Percentiles rank a stretch among this genome's conserved stretches.
Conservation (phyloP, 2,113 vertebrate genomes). For the Electrona antarctica region DNA sequence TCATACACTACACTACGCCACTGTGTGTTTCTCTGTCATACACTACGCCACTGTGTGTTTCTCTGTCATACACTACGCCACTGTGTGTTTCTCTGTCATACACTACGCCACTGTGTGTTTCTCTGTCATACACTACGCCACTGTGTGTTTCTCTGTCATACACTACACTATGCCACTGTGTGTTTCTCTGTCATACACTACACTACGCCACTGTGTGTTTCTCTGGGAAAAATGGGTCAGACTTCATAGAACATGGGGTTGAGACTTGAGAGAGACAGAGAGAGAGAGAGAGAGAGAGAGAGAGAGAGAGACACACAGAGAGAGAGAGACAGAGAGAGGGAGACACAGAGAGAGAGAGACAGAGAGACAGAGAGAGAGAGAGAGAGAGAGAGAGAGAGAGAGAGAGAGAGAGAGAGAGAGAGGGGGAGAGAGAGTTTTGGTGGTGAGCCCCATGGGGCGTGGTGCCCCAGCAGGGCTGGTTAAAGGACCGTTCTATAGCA, state of each 20-base stretch:
- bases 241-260: conserved; percentile 16
- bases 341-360: not conserved
- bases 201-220: not conserved
- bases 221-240: conserved; percentile 16
- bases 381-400: not conserved
- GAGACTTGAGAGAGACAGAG: conserved; percentile 4
- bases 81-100: no score
- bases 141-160: no score
- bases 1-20: no score
- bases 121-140: no score
- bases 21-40: no score
- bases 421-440: not conserved
- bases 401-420: not conserved
- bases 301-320: not conserved
- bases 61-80: no score
- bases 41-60: no score
- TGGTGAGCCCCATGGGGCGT: not conserved
- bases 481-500: conserved; percentile 11
- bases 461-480: not conserved
- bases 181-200: no score
- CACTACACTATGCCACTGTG: no score
- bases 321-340: no score
- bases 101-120: no score
- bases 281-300: conserved; percentile 6
- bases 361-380: conserved; percentile 3